Base-by-base conservation (phyloP, 1,140 invertebrate species). In the Saxidomus purpurata region DNA sequence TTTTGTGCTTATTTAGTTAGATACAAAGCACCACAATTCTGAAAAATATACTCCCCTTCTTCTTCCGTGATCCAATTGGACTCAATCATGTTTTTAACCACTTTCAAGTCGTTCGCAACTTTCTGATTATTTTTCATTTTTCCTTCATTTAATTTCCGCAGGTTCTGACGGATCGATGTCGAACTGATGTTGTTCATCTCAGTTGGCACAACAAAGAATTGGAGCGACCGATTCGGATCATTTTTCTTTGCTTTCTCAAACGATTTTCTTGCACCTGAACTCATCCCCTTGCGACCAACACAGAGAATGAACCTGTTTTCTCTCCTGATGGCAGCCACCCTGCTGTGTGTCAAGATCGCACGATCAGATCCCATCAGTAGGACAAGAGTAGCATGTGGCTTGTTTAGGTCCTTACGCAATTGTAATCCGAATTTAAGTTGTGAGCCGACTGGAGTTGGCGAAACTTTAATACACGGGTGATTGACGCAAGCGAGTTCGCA, bases 241-340 rank as follows among this genome's bases (percentile, higher is more conserved):
- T 38, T 71, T 71, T 71, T 36, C 34, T 71, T 28, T 31, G 67
- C 67, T 17, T 38, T 11, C 38, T 71, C 34, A n/a, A 71, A 71
- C 8, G 34, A 19, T 15, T 71, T 38, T 11, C 22, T 36, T 71
- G 28, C 67, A 17, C 11, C 6, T 38, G 31, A 0, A 19, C 34
- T 71, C 67, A 71, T 71, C 22, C 67, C 67, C 22, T 38, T 71
- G 15, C 67, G 67, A 28, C 67, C 67, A 15, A 71, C 17, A 71
- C 67, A 71, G 1, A 71, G 15, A n/a, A 36, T 28, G n/a, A 71
- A 71, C 25, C 38, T 36, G 19, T 71, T 71, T 1, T 36, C 67
- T 19, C 15, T n/a, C 17, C 67, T 38, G 1, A 19, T 3, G 6
- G 1, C 17, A 3, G 8, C 25, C n/a, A 71, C 34, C 15, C 36